phyloP scores from a whole-genome alignment of 2,888 invertebrate genomes.

The Pseudanteris insignis region DNA sequence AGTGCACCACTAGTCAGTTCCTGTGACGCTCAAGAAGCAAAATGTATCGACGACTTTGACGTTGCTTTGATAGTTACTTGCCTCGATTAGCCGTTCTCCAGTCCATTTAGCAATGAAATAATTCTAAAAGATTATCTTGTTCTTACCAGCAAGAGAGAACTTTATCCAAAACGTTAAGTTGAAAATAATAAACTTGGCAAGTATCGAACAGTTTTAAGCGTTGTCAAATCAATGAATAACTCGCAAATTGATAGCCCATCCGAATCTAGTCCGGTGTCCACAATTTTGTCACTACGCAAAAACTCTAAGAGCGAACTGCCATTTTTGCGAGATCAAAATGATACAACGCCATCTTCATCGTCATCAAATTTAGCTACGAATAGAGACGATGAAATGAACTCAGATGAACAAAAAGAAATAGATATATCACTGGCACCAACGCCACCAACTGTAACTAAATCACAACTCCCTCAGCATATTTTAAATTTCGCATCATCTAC shows the following conservation, averaged over 20 bases:
- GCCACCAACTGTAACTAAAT: slow-evolving; percentile 63
- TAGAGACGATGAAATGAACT: slow-evolving; percentile 29
- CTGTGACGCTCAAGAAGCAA: slow-evolving; percentile 71
- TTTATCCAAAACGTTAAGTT: slow-evolving; percentile 72
- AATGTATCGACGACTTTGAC: slow-evolving; percentile 74
- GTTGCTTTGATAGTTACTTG: slow-evolving; percentile 75
- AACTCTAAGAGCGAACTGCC: slow-evolving; percentile 44
- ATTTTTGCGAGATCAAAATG: slow-evolving; percentile 18
- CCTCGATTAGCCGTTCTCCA: slow-evolving; percentile 61
- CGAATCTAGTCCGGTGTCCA: slow-evolving; percentile 52
- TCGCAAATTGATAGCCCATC: slow-evolving; percentile 54
- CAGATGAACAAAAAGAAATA: slow-evolving; percentile 35
- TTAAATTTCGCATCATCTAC: slow-evolving; percentile 48
- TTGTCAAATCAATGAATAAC: slow-evolving; percentile 54
- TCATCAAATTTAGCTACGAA: slow-evolving; percentile 25
- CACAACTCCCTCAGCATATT: slow-evolving; percentile 53
- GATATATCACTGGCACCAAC: slow-evolving; percentile 55
- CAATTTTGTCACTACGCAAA: slow-evolving; percentile 39
- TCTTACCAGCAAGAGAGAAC: slow-evolving; percentile 67
- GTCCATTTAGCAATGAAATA: slow-evolving; percentile 55
- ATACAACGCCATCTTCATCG: slow-evolving; percentile 24
- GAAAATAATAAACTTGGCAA: slow-evolving; percentile 71
- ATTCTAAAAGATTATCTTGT: slow-evolving; percentile 62
- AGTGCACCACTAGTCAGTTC: slow-evolving; percentile 71
- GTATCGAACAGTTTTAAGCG: slow-evolving; percentile 71